phyloP scores from a whole-genome alignment of 2,888 invertebrate genomes.

The Orthosia incerta region DNA sequence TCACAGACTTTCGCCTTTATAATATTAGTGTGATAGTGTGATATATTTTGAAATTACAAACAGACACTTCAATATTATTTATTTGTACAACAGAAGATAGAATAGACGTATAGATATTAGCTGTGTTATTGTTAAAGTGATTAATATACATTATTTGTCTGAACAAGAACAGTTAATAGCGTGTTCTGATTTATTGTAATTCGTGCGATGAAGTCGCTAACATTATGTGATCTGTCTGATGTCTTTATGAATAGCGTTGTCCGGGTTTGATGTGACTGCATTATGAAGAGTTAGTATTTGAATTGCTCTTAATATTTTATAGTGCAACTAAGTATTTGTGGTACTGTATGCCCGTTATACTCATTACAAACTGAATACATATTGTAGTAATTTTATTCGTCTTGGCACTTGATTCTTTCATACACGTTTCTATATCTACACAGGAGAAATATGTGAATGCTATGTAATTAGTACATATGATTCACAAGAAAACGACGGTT shows the following conservation, averaged over 20 bases:
- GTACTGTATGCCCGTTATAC: background rate
- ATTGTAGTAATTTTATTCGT: background rate
- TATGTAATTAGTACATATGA: too few relatives aligned
- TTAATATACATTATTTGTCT: constrained; percentile 70
- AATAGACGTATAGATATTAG: constrained; percentile 1
- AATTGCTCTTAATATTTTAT: constrained; percentile 14
- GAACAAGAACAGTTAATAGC: constrained; percentile 68
- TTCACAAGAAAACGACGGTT: too few relatives aligned
- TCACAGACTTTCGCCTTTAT: too few relatives aligned
- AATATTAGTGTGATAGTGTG: too few relatives aligned
- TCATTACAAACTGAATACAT: background rate
- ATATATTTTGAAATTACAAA: too few relatives aligned
- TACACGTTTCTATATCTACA: background rate
- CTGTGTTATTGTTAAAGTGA: constrained; percentile 70
- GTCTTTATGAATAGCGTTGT: constrained; percentile 57
- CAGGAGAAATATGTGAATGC: too few relatives aligned
- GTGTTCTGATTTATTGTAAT: constrained; percentile 69
- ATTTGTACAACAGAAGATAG: too few relatives aligned
- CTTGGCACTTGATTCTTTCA: background rate
- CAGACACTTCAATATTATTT: too few relatives aligned
- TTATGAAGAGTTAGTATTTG: constrained; percentile 29
- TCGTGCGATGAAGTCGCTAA: constrained; percentile 54
- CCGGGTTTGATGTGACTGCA: constrained; percentile 45
- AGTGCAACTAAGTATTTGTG: background rate
- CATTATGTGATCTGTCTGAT: constrained; percentile 31